Percentiles rank a stretch among this genome's conserved stretches.
phyloP scores from a whole-genome alignment of 2,888 invertebrate species.

The Meteorus cinctellus region DNA sequence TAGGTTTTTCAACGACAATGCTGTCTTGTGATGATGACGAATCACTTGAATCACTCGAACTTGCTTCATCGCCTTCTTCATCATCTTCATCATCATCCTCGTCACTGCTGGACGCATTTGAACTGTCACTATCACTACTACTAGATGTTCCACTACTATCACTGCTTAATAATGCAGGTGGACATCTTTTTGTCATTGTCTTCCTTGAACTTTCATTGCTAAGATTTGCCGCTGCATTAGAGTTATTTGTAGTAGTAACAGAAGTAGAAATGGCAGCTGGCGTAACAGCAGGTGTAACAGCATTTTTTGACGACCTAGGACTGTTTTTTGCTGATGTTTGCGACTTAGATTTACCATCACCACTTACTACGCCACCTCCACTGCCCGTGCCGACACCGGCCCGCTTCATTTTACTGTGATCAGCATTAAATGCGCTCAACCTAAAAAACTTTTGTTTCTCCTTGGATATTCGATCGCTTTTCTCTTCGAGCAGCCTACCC shows the following conservation, averaged over 20 bases:
- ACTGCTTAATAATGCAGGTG: conserved; percentile 40
- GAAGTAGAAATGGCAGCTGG: neutral
- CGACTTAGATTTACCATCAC: conserved; percentile 34
- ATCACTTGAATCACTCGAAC: conserved; percentile 58
- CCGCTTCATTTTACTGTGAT: conserved; percentile 71
- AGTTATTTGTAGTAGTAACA: conserved; percentile 43
- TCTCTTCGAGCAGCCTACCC: conserved; percentile 76
- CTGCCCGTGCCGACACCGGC: conserved; percentile 57
- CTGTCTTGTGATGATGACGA: conserved; percentile 60
- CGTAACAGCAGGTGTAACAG: conserved; percentile 25
- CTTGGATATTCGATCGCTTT: conserved; percentile 86
- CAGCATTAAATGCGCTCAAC: conserved; percentile 85
- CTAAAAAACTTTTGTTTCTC: conserved; percentile 92
- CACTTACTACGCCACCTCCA: conserved; percentile 36
- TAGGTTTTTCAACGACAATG: conserved; percentile 52
- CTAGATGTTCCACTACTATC: conserved; percentile 27
- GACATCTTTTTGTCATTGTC: conserved; percentile 35
- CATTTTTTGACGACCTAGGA: conserved; percentile 38
- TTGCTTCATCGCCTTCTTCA: conserved; percentile 50
- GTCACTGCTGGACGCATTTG: conserved; percentile 51
- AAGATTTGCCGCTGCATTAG: neutral
- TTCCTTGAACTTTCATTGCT: conserved; percentile 28
- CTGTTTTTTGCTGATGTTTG: neutral
- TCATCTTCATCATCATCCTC: conserved; percentile 51
- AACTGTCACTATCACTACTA: conserved; percentile 42